These are phyloP conservation scores for Drosophila kuntzei DNA, from an alignment of 2,888 invertebrate species.

Conservation along the genomic window DNA sequence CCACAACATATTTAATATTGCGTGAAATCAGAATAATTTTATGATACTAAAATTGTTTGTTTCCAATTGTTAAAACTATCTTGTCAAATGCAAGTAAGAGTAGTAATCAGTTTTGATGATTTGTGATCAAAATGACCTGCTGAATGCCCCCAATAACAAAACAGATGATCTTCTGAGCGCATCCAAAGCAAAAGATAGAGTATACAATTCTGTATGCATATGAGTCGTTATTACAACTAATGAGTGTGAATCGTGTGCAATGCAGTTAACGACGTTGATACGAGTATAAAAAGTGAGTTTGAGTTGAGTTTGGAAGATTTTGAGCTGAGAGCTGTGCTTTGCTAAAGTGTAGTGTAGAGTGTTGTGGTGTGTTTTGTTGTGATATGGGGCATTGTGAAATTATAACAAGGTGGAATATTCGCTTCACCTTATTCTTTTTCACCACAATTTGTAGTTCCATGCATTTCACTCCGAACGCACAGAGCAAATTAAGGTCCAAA, in stretches of 20 bases:
- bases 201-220: background rate
- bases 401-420: too few relatives aligned
- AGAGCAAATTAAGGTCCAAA: too few relatives aligned
- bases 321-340: background rate
- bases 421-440: too few relatives aligned
- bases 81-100: background rate
- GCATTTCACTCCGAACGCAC: too few relatives aligned
- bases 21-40: background rate
- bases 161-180: background rate
- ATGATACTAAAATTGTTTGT: too few relatives aligned
- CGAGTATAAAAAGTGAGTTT: background rate
- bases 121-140: background rate
- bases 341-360: background rate
- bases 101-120: background rate
- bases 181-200: background rate
- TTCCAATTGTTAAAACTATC: too few relatives aligned
- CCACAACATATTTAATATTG: background rate
- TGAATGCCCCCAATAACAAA: slow-evolving; percentile 1
- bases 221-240: background rate
- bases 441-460: too few relatives aligned
- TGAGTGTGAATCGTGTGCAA: background rate
- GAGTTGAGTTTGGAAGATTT: background rate
- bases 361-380: slow-evolving; percentile 2
- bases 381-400: background rate
- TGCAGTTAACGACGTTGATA: slow-evolving; percentile 1